Conservation (phyloP, 2,113 vertebrate genomes). For the Phyllostomus hastatus region DNA sequence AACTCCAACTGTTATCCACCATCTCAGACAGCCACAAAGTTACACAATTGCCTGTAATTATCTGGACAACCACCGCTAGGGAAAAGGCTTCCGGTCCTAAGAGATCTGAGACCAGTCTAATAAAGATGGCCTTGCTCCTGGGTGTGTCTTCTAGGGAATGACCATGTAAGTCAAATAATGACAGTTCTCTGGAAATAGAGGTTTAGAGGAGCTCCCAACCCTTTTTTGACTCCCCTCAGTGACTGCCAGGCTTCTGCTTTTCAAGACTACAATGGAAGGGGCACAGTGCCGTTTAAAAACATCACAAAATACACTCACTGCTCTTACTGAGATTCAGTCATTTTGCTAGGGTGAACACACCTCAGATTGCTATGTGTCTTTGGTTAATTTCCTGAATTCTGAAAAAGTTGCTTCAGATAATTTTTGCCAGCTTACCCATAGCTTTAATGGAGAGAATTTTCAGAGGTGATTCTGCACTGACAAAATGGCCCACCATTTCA, state of each 20-base stretch:
- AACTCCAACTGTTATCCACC: background rate
- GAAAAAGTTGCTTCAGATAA: background rate
- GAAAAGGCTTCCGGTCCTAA: background rate
- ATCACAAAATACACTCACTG: background rate
- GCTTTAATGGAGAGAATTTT: background rate
- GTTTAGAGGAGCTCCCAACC: background rate
- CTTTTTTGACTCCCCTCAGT: background rate
- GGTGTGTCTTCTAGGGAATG: background rate
- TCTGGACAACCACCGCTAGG: background rate
- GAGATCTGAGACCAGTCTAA: background rate
- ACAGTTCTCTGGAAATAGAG: background rate
- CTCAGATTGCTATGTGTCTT: background rate
- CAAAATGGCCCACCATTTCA: too few relatives aligned
- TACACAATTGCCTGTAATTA: background rate
- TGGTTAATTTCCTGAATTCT: background rate
- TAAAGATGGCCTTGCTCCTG: background rate
- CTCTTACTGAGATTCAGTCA: background rate
- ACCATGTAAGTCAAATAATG: background rate
- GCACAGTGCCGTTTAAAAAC: background rate
- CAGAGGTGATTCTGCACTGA: background rate
- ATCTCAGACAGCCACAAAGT: background rate
- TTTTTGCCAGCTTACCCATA: background rate
- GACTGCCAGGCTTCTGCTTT: background rate
- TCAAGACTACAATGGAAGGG: background rate
- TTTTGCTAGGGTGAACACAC: background rate